A percentile compares a stretch with the other conserved stretches of the same genome.
Evolutionary conservation across 2,113 vertebrate species (phyloP).

Genomic region (Zingel zingel): DNA sequence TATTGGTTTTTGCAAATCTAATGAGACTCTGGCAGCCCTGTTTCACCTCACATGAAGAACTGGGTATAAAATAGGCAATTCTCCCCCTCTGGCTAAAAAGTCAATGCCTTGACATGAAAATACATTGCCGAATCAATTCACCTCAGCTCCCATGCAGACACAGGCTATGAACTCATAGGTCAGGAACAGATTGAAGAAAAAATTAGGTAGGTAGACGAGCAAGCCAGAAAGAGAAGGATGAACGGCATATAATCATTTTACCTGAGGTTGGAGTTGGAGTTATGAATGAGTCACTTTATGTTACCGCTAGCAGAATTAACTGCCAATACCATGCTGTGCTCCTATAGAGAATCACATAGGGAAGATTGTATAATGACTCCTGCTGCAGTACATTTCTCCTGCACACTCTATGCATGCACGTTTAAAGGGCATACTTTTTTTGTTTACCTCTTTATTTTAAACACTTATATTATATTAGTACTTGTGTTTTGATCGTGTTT

Average conservation of each 20-base stretch:
- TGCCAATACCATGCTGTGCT: background rate
- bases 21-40: slow-evolving; percentile 51
- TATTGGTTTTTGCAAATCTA: slow-evolving; percentile 64
- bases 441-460: too few species aligned
- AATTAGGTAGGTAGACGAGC: slow-evolving; percentile 6
- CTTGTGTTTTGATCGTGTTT: too few species aligned
- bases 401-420: too few species aligned
- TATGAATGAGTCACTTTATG: slow-evolving; percentile 31
- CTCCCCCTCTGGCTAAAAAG: slow-evolving; percentile 58
- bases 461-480: too few species aligned
- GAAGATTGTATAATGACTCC: background rate
- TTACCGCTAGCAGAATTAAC: slow-evolving; percentile 20
- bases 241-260: slow-evolving; percentile 22
- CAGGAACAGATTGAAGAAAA: slow-evolving; percentile 34
- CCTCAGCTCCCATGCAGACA: slow-evolving; percentile 19
- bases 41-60: slow-evolving; percentile 41
- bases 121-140: slow-evolving; percentile 71
- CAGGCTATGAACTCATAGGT: slow-evolving; percentile 34
- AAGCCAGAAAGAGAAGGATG: slow-evolving; percentile 1
- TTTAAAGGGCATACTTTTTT: too few species aligned
- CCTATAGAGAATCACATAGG: background rate
- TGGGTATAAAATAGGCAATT: slow-evolving; percentile 54
- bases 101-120: slow-evolving; percentile 64
- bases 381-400: background rate
- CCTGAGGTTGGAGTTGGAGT: slow-evolving; percentile 12